Evolutionary conservation across 23 tunicate genomes (phyloP).

Genomic region (Ascidia mentula): DNA sequence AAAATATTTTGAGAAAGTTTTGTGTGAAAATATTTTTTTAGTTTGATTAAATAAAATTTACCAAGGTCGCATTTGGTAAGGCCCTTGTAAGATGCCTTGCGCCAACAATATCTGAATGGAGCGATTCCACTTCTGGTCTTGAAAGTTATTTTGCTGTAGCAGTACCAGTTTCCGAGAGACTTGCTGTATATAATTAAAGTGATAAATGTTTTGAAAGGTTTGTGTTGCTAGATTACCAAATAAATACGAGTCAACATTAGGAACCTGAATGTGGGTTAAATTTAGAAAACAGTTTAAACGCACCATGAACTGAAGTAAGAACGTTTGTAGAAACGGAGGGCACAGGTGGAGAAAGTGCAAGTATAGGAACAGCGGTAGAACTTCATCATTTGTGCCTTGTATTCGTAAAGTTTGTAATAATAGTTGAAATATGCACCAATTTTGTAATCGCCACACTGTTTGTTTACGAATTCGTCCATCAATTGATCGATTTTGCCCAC

Average conservation of each 20-base stretch:
- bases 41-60: too few species aligned
- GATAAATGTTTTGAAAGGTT: background rate
- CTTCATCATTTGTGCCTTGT: background rate
- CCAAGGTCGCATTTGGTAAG: constrained; percentile 11
- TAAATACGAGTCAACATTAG: too few species aligned
- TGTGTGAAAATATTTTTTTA: too few species aligned
- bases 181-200: background rate
- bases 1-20: background rate
- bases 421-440: background rate
- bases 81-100: constrained; percentile 7
- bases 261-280: background rate
- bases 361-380: constrained; percentile 14
- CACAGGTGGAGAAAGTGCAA: constrained; percentile 2
- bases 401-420: background rate
- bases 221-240: too few species aligned
- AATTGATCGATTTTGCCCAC: background rate
- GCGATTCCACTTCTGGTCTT: background rate
- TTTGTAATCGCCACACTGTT: background rate
- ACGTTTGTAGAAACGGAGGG: constrained; percentile 18
- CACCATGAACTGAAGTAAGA: constrained; percentile 20
- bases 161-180: constrained; percentile 13
- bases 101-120: background rate
- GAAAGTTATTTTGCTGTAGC: background rate
- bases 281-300: background rate
- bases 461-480: background rate